phyloP scores from a whole-genome alignment of 37 sponge, comb jelly and placozoan genomes.

The Spongilla lacustris region DNA sequence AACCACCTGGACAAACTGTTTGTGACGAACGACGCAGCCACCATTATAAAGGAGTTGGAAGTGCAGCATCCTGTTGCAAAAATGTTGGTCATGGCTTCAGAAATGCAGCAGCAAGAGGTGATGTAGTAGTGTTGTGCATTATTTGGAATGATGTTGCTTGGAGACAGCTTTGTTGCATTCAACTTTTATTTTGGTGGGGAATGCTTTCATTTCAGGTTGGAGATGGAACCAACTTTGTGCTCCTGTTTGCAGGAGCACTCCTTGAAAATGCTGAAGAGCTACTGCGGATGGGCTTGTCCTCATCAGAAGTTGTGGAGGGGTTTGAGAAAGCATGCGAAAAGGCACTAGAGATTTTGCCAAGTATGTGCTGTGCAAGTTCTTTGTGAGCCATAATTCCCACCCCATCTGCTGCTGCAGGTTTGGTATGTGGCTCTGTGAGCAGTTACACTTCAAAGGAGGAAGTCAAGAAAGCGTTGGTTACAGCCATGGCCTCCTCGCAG shows the following conservation, averaged over 20 bases:
- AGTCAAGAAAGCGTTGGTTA: conserved; percentile 70
- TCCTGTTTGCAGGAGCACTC: conserved; percentile 93
- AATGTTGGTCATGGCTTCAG: conserved; percentile 92
- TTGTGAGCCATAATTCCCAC: no score
- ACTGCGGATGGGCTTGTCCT: conserved; percentile 94
- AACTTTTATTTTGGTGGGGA: no score
- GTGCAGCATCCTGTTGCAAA: conserved; percentile 98
- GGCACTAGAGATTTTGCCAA: conserved; percentile 77
- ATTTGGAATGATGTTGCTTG: no score
- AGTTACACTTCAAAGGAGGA: conserved; percentile 59
- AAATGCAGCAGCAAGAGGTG: conserved; percentile 96
- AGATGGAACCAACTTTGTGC: conserved; percentile 98
- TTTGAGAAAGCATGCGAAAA: conserved; percentile 85
- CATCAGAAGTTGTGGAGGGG: conserved; percentile 89
- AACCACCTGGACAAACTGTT: conserved; percentile 98
- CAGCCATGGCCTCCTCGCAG: conserved; percentile 88
- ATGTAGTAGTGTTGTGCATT: background rate
- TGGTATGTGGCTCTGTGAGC: conserved; percentile 66
- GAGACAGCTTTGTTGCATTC: no score
- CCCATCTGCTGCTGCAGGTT: conserved; percentile 29
- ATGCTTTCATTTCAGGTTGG: conserved; percentile 66
- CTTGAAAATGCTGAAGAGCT: conserved; percentile 89
- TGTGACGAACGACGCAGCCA: conserved; percentile 97
- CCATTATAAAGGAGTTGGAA: conserved; percentile 94
- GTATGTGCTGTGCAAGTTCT: no score